phyloP scores from a whole-genome alignment of 2,113 vertebrate species.

The Deroptyus accipitrinus region DNA sequence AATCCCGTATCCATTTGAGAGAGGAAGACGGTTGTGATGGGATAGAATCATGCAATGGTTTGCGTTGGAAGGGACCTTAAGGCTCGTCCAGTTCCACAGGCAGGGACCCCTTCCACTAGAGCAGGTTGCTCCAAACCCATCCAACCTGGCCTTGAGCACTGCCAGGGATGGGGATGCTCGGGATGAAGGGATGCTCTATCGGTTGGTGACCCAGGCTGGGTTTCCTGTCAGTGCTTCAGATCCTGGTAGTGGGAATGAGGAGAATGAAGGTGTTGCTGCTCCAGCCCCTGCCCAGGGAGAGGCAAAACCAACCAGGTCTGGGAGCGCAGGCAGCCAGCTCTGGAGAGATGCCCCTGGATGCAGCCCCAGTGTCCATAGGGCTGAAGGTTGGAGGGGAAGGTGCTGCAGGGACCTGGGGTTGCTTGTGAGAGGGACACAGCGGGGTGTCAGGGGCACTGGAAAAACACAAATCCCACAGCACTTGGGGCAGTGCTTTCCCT shows the following conservation, averaged over 20 bases:
- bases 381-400: neutral
- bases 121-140: neutral
- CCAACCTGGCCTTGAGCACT: neutral
- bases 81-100: neutral
- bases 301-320: neutral
- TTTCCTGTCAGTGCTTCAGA: neutral
- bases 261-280: neutral
- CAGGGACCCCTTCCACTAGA: neutral
- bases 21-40: neutral
- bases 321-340: accelerated
- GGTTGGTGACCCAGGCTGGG: accelerated
- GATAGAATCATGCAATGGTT: neutral
- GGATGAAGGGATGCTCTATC: neutral
- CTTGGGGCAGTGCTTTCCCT: accelerated
- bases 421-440: neutral
- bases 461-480: neutral
- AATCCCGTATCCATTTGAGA: accelerated
- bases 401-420: too few relatives aligned
- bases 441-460: accelerated
- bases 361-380: accelerated
- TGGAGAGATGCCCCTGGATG: too few relatives aligned
- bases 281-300: neutral
- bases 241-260: neutral
- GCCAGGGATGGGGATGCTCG: neutral
- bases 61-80: neutral